phyloP scores from a whole-genome alignment of 2,888 invertebrate genomes.

The Oithona nana region DNA sequence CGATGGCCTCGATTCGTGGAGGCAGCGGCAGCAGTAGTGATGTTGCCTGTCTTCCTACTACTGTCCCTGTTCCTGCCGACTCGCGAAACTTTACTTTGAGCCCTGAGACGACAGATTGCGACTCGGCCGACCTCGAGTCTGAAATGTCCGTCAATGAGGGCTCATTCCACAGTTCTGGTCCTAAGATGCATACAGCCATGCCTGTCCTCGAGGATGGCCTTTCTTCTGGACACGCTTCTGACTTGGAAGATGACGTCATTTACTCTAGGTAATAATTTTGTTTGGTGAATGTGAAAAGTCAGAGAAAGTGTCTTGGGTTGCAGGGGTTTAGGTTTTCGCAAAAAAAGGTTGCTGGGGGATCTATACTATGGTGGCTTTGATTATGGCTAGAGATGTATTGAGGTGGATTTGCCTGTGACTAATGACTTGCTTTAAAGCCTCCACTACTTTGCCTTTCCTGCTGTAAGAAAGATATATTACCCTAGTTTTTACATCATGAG shows the following conservation, averaged over 20 bases:
- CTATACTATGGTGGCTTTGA: not conserved
- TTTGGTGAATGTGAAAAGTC: no score
- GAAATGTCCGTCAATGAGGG: constrained; percentile 45
- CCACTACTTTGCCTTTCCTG: no score
- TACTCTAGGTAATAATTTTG: constrained; percentile 1
- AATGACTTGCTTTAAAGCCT: not conserved
- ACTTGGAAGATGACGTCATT: constrained; percentile 40
- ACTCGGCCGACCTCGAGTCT: constrained; percentile 69
- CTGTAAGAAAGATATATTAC: no score
- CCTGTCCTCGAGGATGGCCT: constrained; percentile 83
- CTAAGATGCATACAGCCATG: constrained; percentile 49
- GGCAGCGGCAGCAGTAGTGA: not conserved
- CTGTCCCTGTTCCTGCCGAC: not conserved
- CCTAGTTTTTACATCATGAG: no score
- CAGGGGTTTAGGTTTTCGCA: no score
- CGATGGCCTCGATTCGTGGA: not conserved
- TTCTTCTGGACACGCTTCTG: constrained; percentile 80
- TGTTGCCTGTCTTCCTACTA: not conserved
- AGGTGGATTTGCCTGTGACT: not conserved
- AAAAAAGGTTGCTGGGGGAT: no score
- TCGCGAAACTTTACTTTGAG: constrained; percentile 64
- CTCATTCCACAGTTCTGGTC: constrained; percentile 29
- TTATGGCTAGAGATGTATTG: not conserved
- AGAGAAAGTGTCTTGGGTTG: no score
- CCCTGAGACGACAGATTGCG: constrained; percentile 79